These are phyloP conservation scores for Chaetura pelagica DNA, from an alignment of 2,113 vertebrate genomes.

Conservation along the genomic window DNA sequence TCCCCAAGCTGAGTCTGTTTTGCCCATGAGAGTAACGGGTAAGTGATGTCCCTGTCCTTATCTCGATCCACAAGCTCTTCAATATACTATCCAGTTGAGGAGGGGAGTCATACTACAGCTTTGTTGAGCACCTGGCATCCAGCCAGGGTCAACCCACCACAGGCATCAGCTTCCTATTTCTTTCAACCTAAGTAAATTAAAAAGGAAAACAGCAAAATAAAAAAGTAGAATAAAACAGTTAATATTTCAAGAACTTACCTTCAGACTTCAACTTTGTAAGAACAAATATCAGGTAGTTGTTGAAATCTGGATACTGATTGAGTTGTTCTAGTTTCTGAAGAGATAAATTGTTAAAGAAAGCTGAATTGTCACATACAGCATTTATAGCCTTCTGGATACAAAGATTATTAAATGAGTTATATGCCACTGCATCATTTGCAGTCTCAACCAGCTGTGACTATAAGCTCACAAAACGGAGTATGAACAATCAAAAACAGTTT, in stretches of 20 bases:
- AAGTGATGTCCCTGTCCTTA: background rate
- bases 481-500: background rate
- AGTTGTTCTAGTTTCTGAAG: slow-evolving; percentile 97
- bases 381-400: background rate
- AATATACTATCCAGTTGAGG: background rate
- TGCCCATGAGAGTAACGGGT: fast-evolving
- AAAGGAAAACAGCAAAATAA: background rate
- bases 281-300: slow-evolving; percentile 99
- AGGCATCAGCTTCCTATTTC: background rate
- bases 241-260: slow-evolving; percentile 81
- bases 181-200: background rate
- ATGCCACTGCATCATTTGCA: background rate
- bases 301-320: slow-evolving; percentile 98
- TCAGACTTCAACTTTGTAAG: slow-evolving; percentile 97
- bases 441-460: background rate
- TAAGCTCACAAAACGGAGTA: background rate
- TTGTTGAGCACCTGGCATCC: background rate
- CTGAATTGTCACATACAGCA: background rate
- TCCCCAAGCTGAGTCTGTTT: background rate
- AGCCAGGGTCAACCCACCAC: background rate
- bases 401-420: background rate
- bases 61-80: fast-evolving
- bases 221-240: background rate
- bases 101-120: background rate
- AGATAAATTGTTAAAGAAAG: slow-evolving; percentile 82